These are phyloP conservation scores for Mantis religiosa DNA, from an alignment of 2,888 invertebrate species.

Conservation along the genomic window DNA sequence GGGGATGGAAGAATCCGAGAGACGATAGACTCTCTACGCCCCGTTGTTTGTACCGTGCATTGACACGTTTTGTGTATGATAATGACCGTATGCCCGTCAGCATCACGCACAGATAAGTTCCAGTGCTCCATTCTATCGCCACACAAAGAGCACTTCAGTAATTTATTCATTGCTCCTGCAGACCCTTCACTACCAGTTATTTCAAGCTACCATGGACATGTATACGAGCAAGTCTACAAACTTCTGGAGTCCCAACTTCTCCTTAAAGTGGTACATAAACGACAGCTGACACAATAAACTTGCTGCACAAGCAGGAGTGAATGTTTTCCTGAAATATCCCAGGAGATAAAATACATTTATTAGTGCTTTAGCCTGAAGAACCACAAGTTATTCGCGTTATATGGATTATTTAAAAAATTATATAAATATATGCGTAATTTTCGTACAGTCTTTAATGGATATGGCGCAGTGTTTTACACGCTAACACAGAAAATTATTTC, in stretches of 20 bases:
- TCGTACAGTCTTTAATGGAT: too few relatives aligned
- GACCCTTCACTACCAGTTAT: neutral
- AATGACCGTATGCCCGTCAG: neutral
- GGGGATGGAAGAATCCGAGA: neutral
- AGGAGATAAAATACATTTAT: too few relatives aligned
- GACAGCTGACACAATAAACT: too few relatives aligned
- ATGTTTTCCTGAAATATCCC: too few relatives aligned
- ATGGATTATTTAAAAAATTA: too few relatives aligned
- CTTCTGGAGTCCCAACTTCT: neutral
- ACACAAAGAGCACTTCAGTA: neutral
- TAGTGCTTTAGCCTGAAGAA: too few relatives aligned
- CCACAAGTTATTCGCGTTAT: too few relatives aligned
- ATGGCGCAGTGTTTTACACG: too few relatives aligned
- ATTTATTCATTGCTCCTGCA: neutral
- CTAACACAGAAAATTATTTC: too few relatives aligned
- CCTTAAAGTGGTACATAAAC: neutral
- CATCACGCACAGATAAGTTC: neutral
- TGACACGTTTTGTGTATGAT: neutral
- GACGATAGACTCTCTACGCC: too few relatives aligned
- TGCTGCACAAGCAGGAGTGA: too few relatives aligned
- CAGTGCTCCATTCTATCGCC: neutral
- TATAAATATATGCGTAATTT: too few relatives aligned
- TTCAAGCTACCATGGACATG: neutral
- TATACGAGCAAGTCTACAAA: neutral
- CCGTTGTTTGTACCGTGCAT: neutral